These are phyloP conservation scores for Sebastes itinus DNA, from an alignment of 2,797 vertebrate genomes.

Conservation along the genomic window DNA sequence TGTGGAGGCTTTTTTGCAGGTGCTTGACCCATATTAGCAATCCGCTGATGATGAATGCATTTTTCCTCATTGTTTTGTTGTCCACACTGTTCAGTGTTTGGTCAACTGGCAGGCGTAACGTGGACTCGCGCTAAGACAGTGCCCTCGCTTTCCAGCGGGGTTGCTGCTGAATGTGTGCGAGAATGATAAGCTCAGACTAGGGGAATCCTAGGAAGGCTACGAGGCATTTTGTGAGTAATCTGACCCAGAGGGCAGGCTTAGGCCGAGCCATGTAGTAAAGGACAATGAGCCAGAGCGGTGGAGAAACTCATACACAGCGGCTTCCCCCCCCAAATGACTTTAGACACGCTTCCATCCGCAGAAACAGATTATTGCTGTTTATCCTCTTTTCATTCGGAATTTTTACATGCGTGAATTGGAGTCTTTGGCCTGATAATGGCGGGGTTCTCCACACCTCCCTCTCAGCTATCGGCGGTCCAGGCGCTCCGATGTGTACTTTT, in stretches of 20 bases:
- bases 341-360: conserved; percentile 77
- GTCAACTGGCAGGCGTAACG: conserved; percentile 23
- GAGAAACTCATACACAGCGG: conserved; percentile 71
- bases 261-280: conserved; percentile 71
- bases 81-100: conserved; percentile 6
- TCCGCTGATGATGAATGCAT: conserved; percentile 16
- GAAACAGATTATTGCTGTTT: conserved; percentile 80
- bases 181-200: conserved; percentile 75
- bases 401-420: conserved; percentile 73
- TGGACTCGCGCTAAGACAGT: conserved; percentile 45
- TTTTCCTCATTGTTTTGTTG: conserved; percentile 8
- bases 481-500: conserved; percentile 66
- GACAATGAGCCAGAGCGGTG: conserved; percentile 76
- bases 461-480: conserved; percentile 59
- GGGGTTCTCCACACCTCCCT: conserved; percentile 70
- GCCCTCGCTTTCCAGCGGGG: conserved; percentile 44
- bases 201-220: conserved; percentile 69
- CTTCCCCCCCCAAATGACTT: conserved; percentile 72
- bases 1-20: conserved; percentile 8
- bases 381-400: conserved; percentile 75
- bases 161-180: conserved; percentile 72
- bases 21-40: conserved; percentile 15
- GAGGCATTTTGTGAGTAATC: conserved; percentile 78
- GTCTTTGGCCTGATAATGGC: conserved; percentile 72
- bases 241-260: conserved; percentile 79